Evolutionary conservation across 2,797 vertebrate genomes (phyloP), one percentile per base, ranked within the genome.

Genomic region (Pyrocephalus nanus): DNA sequence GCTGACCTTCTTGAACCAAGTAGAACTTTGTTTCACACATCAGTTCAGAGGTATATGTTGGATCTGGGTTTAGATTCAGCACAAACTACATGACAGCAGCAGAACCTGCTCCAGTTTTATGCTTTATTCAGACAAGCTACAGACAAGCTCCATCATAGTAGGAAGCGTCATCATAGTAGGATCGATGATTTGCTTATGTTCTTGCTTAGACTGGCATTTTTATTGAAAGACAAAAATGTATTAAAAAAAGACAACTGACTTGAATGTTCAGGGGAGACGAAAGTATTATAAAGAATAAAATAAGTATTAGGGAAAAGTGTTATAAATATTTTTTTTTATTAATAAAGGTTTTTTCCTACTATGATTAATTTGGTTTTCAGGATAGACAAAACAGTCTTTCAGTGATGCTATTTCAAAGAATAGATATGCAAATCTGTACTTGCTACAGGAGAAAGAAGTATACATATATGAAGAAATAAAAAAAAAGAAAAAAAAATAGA

Each of bases 281-380:
- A 74, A 14, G 5, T 40, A 53, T 40, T 83, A 30, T 32, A 62
- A 84, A 72, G 25, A 89, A 79, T 62, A 16, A 51, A 69, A 57
- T 36, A 85, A 29, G 86, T 66, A 34, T 66, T 69, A 82, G 76
- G 55, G 85, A 73, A 87, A 88, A 26, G 14, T 38, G 16, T 1
- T 34, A 71, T 29, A 82, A 89, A 64, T 85, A 47, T 36, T 76
- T 82, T 84, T n/a, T 38, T 21, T 55, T 79, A 84, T 53, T 61
- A 53, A 50, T 36, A 15, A 4, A 57, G 4, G 3, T 0, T 7
- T 62, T 61, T 72, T 42, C 5, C 9, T 12, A n/a, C 18, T 74
- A 9, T 38, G 7, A 53, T 57, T 86, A 67, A 57, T 67, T 72
- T 86, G 12, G 5, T 88, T 87, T 89, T 83, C 61, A 65, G 61